Evolutionary conservation across 2,888 invertebrate genomes (phyloP).

Genomic region (Listrodromus nycthemerus): DNA sequence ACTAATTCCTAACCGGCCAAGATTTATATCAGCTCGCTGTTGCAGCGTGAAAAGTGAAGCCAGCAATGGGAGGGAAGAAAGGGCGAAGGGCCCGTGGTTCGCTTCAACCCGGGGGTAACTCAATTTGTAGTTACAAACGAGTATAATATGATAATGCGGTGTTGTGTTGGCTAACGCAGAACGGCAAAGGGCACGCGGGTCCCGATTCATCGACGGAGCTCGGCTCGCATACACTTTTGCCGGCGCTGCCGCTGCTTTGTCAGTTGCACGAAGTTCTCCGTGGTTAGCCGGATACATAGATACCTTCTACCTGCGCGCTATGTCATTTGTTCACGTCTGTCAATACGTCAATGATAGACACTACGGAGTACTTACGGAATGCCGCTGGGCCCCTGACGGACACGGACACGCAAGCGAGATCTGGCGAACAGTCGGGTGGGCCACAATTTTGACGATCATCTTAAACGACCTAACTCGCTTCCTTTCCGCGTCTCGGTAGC

Average conservation of each 20-base stretch:
- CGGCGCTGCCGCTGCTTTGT: slow-evolving; percentile 72
- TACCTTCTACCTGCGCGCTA: slow-evolving; percentile 75
- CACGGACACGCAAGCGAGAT: slow-evolving; percentile 17
- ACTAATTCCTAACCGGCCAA: slow-evolving; percentile 52
- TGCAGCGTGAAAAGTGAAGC: slow-evolving; percentile 19
- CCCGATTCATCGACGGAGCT: slow-evolving; percentile 38
- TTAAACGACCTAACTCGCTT: slow-evolving; percentile 9
- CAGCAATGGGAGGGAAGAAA: slow-evolving; percentile 10
- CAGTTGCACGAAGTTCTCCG: slow-evolving; percentile 60
- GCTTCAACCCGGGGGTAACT: slow-evolving; percentile 81
- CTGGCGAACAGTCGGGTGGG: slow-evolving; percentile 23
- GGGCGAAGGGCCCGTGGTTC: slow-evolving; percentile 61
- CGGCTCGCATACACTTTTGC: slow-evolving; percentile 10
- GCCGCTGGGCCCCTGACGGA: slow-evolving; percentile 47
- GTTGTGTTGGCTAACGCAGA: slow-evolving; percentile 34
- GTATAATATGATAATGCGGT: slow-evolving; percentile 83
- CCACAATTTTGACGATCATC: slow-evolving; percentile 39
- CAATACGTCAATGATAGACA: slow-evolving; percentile 77
- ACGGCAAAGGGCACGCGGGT: slow-evolving; percentile 31
- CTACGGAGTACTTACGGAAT: slow-evolving; percentile 49
- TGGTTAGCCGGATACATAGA: slow-evolving; percentile 62
- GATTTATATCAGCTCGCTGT: slow-evolving; percentile 72
- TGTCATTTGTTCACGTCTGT: slow-evolving; percentile 83
- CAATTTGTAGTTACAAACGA: slow-evolving; percentile 84
- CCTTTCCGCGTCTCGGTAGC: slow-evolving; percentile 2